phyloP scores from a whole-genome alignment of 2,888 invertebrate genomes.

The Argynnis bischoffii region DNA sequence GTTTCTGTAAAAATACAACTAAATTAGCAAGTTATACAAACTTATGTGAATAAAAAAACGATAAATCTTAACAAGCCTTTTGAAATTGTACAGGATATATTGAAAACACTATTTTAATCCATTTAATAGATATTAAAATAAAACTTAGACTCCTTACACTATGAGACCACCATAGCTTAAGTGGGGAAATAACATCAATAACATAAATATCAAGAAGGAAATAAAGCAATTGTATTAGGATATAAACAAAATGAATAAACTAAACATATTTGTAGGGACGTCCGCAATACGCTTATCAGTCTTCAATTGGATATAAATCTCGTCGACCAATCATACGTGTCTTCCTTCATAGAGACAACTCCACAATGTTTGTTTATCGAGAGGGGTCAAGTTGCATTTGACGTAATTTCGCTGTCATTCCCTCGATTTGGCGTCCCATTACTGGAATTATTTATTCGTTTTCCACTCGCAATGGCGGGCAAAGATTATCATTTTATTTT shows the following conservation, averaged over 20 bases:
- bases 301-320: conserved; percentile 34
- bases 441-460: conserved; percentile 59
- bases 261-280: conserved; percentile 28
- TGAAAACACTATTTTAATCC: too few species aligned
- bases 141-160: too few species aligned
- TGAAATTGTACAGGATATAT: too few species aligned
- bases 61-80: too few species aligned
- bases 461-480: conserved; percentile 43
- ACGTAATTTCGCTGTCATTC: conserved; percentile 48
- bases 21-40: too few species aligned
- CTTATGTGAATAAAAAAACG: too few species aligned
- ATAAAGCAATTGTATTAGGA: conserved; percentile 9
- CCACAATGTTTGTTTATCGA: conserved; percentile 18
- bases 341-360: conserved; percentile 13
- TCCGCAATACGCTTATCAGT: conserved; percentile 36
- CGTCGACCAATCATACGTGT: conserved; percentile 37
- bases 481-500: conserved; percentile 29
- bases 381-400: conserved; percentile 50
- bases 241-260: conserved; percentile 30
- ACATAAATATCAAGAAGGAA: background rate
- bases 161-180: background rate
- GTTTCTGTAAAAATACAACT: too few species aligned
- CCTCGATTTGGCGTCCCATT: conserved; percentile 55
- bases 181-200: background rate
- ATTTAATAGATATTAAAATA: too few species aligned